Evolutionary conservation across 2,797 vertebrate genomes (phyloP), one percentile per base, ranked within the genome.

Genomic region (Clarias laeviceps): DNA sequence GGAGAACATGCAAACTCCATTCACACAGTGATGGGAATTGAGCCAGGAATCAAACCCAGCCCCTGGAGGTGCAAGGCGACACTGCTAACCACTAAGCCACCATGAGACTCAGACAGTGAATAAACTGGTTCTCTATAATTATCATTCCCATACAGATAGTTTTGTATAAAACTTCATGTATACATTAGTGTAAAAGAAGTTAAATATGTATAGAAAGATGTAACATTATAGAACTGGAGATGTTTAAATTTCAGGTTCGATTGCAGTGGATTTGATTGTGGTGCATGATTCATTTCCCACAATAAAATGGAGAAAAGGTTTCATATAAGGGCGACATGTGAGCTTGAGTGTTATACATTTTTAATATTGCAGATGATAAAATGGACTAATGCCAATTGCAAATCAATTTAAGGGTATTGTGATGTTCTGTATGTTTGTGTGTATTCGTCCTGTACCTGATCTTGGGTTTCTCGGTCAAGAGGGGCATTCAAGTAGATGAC

Each of bases 391-490:
- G 50, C 12, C 50, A 54, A 54, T 3, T 45, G 69, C 6, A 54
- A 70, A 70, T 40, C 9, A 37, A 22, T 50, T 74, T 24, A 11
- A 22, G 9, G 4, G 24, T 27, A 27, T 74, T 29, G 45, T 56
- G 72, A 56, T 29, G 17, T 56, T 18, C 27, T 54, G 72, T 74
- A 17, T 76, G 77, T 45, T 40, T 56, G 29, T 56, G 29, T 77
- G 70, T 65, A 5, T 59, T 65, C 56, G 0, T 56, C 2, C 34
- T 24, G 91, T 89, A 95, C 94, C 95, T 97, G 94, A 91, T 95
- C 94, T 87, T 96, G 95, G 24, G 92, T 94, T 92, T 97, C 95
- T 91, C 95, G 92, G 93, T 97, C 96, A 89, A 96, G 88, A 15
- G 95, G 94, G 7, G 90, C 87, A 6, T 94, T 96, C 77, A 96